Evolutionary conservation across 2,888 invertebrate genomes (phyloP).

Genomic region (Hypselothyrea guttata): DNA sequence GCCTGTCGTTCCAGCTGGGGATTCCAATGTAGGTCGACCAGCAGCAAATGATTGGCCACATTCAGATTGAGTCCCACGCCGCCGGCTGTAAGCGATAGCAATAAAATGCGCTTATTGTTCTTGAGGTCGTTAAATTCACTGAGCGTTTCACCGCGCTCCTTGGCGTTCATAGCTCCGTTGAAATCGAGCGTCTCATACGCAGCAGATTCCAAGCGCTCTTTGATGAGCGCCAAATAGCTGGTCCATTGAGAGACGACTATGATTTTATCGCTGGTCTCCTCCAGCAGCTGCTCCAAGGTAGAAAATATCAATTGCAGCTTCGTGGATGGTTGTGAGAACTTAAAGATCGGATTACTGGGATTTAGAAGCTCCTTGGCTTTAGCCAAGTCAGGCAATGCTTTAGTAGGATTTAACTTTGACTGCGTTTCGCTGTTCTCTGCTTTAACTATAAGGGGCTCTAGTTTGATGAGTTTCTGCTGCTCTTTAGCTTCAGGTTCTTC

Average conservation of each 20-base stretch:
- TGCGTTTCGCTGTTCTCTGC: no score
- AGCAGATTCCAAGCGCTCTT: slow-evolving; percentile 1
- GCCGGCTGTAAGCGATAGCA: slow-evolving; percentile 95
- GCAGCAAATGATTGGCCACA: slow-evolving; percentile 94
- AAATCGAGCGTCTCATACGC: slow-evolving; percentile 15
- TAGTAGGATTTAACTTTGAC: no score
- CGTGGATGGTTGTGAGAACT: slow-evolving; percentile 1
- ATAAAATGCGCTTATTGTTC: slow-evolving; percentile 82
- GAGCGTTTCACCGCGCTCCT: slow-evolving; percentile 4
- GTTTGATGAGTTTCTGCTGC: no score
- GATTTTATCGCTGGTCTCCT: slow-evolving; percentile 81
- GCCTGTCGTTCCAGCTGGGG: slow-evolving; percentile 97
- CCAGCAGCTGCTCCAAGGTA: slow-evolving; percentile 6
- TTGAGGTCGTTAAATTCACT: slow-evolving; percentile 3
- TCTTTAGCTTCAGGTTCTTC: no score
- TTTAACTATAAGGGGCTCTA: no score
- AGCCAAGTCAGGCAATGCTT: neutral
- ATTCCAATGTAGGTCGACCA: slow-evolving; percentile 98
- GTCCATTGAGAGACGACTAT: slow-evolving; percentile 98
- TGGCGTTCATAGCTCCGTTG: slow-evolving; percentile 16
- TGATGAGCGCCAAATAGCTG: slow-evolving; percentile 82
- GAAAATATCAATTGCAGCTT: slow-evolving; percentile 8
- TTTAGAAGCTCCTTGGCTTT: slow-evolving; percentile 7
- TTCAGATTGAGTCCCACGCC: slow-evolving; percentile 97
- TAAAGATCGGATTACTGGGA: slow-evolving; percentile 21